Percentiles rank a stretch among this genome's conserved stretches.
phyloP scores from a whole-genome alignment of 2,888 invertebrate genomes.

The Amorpha juglandis region DNA sequence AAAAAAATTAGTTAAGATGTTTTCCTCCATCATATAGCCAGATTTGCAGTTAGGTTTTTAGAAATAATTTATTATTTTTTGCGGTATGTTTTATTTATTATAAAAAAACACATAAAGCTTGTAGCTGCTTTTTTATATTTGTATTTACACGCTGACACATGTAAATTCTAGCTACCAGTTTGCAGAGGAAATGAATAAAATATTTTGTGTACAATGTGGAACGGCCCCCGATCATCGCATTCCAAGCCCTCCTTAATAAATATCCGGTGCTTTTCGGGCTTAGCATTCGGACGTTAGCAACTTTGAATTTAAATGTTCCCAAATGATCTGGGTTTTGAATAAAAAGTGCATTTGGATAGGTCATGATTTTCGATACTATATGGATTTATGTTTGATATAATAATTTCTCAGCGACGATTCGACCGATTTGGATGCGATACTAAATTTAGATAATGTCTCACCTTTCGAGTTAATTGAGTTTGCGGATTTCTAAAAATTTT shows the following conservation, averaged over 20 bases:
- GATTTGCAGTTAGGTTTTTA: not conserved
- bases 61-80: not conserved
- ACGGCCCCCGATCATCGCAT: slow-evolving; percentile 28
- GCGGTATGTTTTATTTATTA: slow-evolving; percentile 1
- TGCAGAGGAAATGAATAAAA: slow-evolving; percentile 23
- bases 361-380: not conserved
- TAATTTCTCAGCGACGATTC: not conserved
- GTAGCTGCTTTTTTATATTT: not conserved
- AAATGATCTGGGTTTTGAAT: not conserved
- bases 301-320: not conserved
- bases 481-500: too few species aligned
- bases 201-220: slow-evolving; percentile 11
- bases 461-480: too few species aligned
- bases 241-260: slow-evolving; percentile 27
- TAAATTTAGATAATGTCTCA: too few species aligned
- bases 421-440: too few species aligned
- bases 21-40: not conserved
- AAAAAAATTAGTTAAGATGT: not conserved
- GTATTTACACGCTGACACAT: not conserved
- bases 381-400: not conserved
- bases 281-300: not conserved
- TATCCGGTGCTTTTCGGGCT: slow-evolving; percentile 17
- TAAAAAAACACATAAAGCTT: not conserved
- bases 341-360: slow-evolving; percentile 6
- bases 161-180: not conserved